phyloP scores from a whole-genome alignment of 2,888 invertebrate species.

The Leptura quadrifasciata region DNA sequence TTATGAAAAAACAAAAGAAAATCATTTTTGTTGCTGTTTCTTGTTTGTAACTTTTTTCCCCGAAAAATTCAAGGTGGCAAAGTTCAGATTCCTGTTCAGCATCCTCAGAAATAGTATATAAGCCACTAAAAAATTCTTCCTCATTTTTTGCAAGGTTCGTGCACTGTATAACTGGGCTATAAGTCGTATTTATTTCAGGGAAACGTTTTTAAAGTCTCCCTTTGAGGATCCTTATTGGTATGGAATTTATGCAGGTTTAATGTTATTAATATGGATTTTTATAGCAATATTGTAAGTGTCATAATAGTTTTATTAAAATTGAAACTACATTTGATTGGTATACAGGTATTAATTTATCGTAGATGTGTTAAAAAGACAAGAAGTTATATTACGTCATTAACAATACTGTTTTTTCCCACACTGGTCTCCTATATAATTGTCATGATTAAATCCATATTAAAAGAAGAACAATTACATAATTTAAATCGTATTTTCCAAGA shows the following conservation, averaged over 20 bases:
- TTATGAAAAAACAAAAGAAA: no score
- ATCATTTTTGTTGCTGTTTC: no score
- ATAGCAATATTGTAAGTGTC: slow-evolving; percentile 78
- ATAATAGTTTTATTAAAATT: slow-evolving; percentile 11
- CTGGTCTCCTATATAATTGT: slow-evolving; percentile 68
- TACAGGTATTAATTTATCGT: slow-evolving; percentile 52
- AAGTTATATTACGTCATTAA: slow-evolving; percentile 69
- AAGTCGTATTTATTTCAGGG: slow-evolving; percentile 61
- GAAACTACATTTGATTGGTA: background rate
- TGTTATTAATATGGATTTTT: slow-evolving; percentile 80
- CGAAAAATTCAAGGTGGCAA: no score
- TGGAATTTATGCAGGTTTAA: slow-evolving; percentile 79
- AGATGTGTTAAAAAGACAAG: slow-evolving; percentile 70
- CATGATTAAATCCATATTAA: slow-evolving; percentile 66
- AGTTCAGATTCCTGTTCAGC: no score
- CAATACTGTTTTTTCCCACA: slow-evolving; percentile 67
- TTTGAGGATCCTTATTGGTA: slow-evolving; percentile 80
- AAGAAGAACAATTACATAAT: slow-evolving; percentile 62
- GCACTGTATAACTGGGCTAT: no score
- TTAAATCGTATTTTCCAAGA: slow-evolving; percentile 63
- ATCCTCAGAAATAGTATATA: no score
- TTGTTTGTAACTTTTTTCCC: no score
- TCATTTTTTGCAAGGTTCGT: no score
- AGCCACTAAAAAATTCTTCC: no score
- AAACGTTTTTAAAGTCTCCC: slow-evolving; percentile 77